These are phyloP conservation scores for Timandra comae DNA, from an alignment of 2,888 invertebrate species.

Conservation along the genomic window DNA sequence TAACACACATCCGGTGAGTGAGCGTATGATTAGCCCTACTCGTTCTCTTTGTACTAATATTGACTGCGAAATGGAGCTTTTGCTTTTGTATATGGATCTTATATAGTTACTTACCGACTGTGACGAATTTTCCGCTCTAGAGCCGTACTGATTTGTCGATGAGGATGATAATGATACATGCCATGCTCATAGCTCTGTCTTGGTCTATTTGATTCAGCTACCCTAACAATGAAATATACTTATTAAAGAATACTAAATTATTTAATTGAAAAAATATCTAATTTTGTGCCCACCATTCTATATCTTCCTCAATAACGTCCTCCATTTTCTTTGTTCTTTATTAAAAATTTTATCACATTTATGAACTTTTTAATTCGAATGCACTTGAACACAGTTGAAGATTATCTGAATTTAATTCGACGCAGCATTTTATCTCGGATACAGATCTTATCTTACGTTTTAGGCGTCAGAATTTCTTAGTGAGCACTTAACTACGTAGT, in stretches of 20 bases:
- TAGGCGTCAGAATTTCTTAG: slow-evolving; percentile 11
- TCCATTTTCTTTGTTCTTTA: too few species aligned
- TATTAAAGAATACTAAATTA: slow-evolving; percentile 1
- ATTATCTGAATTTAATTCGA: slow-evolving; percentile 19
- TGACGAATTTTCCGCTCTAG: slow-evolving; percentile 51
- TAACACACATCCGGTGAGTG: too few species aligned
- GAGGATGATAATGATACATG: slow-evolving; percentile 40
- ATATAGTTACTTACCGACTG: slow-evolving; percentile 32
- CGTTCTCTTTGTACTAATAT: too few species aligned
- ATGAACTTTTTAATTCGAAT: too few species aligned
- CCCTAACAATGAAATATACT: slow-evolving; percentile 21
- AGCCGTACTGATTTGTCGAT: slow-evolving; percentile 41
- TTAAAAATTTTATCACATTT: too few species aligned
- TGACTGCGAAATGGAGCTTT: too few species aligned
- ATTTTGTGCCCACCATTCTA: slow-evolving; percentile 33
- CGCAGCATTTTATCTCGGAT: slow-evolving; percentile 22
- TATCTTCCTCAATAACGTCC: slow-evolving; percentile 41
- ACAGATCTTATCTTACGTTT: slow-evolving; percentile 28
- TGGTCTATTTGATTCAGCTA: slow-evolving; percentile 18
- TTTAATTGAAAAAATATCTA: too few species aligned
- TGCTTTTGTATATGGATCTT: too few species aligned
- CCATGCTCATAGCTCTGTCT: slow-evolving; percentile 36
- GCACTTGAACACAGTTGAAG: slow-evolving; percentile 20
- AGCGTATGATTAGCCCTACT: too few species aligned
- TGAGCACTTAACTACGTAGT: not conserved